These are phyloP conservation scores for Archilochus colubris DNA, from an alignment of 2,113 vertebrate genomes.

Conservation along the genomic window DNA sequence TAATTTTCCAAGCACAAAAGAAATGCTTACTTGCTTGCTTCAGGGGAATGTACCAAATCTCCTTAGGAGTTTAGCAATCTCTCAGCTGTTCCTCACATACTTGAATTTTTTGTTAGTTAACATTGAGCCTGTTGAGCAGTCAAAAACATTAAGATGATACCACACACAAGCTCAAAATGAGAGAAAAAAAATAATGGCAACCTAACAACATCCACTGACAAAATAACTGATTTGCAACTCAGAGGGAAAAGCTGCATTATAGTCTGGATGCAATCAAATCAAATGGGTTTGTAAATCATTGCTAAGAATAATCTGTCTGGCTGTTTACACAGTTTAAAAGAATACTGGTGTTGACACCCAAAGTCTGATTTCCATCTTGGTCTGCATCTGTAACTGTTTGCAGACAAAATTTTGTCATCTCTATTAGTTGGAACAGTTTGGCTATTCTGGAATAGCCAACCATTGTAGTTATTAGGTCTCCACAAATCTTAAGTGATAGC, in stretches of 20 bases:
- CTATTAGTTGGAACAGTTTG: not conserved
- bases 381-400: not conserved
- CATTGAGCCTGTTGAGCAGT: not conserved
- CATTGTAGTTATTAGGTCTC: not conserved
- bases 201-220: not conserved
- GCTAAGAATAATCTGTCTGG: constrained; percentile 49
- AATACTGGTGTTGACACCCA: constrained; percentile 2
- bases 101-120: not conserved
- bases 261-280: constrained; percentile 31
- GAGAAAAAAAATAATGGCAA: not conserved
- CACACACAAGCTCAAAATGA: not conserved
- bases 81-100: not conserved
- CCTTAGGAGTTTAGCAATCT: not conserved
- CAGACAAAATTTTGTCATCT: not conserved
- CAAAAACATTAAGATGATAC: not conserved
- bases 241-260: not conserved
- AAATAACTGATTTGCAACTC: not conserved
- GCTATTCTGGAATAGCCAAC: not conserved
- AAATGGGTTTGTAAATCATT: constrained; percentile 33
- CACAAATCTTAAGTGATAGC: not conserved
- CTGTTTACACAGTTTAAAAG: constrained; percentile 40
- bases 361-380: constrained; percentile 18
- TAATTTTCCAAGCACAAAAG: not conserved
- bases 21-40: not conserved
- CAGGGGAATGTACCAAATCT: not conserved